Conservation (phyloP, 1,140 invertebrate genomes). For the Cotesia typhae region DNA sequence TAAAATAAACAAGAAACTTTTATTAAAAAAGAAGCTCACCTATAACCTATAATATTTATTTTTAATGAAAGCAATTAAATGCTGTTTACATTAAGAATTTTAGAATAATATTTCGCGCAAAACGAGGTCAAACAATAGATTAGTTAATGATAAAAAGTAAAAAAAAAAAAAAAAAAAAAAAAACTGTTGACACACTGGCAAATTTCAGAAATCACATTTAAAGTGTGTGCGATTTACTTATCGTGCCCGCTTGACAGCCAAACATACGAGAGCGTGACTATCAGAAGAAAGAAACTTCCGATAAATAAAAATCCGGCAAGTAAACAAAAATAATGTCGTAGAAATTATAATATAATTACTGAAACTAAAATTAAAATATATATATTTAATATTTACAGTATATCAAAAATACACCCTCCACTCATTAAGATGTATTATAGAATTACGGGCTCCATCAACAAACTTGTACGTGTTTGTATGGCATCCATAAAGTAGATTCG, state of each 20-base stretch:
- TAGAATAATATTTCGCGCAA: neutral
- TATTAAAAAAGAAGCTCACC: too few relatives aligned
- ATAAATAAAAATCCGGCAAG: neutral
- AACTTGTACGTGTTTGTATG: too few relatives aligned
- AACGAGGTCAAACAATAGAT: constrained; percentile 3
- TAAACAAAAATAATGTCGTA: neutral
- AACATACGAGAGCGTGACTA: constrained; percentile 11
- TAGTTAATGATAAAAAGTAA: neutral
- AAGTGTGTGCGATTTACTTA: neutral
- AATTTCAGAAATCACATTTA: neutral
- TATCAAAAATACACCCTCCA: neutral
- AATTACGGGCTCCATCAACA: too few relatives aligned
- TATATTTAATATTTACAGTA: neutral
- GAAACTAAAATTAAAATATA: neutral
- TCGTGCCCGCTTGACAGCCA: neutral
- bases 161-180: constrained; percentile 9
- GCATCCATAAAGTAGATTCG: neutral
- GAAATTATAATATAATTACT: neutral
- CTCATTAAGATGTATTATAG: too few relatives aligned
- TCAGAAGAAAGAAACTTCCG: neutral
- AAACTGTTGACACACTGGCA: neutral
- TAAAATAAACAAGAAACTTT: too few relatives aligned
- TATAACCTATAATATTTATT: too few relatives aligned
- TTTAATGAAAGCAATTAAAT: too few relatives aligned
- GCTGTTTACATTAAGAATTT: too few relatives aligned